Conservation (phyloP, 2,888 invertebrate genomes). For the Boloria euphrosyne region DNA sequence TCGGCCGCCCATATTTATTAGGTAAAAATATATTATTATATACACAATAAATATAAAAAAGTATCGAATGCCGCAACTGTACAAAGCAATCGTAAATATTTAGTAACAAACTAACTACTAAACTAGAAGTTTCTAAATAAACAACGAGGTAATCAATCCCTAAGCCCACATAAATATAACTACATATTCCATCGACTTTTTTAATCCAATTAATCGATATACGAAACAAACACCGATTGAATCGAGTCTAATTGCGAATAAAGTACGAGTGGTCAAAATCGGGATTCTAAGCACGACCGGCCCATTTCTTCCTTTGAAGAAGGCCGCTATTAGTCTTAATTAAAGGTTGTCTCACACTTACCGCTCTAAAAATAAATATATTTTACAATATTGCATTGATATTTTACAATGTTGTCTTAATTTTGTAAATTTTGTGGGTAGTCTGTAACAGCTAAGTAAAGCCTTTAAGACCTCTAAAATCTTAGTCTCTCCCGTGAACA, state of each 20-base stretch:
- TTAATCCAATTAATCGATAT: conserved; percentile 41
- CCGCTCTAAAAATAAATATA: conserved; percentile 6
- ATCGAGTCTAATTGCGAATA: conserved; percentile 43
- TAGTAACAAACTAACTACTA: too few species aligned
- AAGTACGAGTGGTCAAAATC: conserved; percentile 39
- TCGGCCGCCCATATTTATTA: too few species aligned
- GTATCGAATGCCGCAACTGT: too few species aligned
- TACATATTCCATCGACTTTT: conserved; percentile 18
- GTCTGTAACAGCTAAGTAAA: too few species aligned
- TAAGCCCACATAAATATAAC: conserved; percentile 2
- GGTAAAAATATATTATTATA: too few species aligned
- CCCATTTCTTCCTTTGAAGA: conserved; percentile 47
- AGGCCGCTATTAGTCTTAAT: conserved; percentile 71
- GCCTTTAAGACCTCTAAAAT: too few species aligned
- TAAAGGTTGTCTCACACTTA: conserved; percentile 47
- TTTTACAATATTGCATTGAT: not conserved
- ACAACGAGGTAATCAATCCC: not conserved
- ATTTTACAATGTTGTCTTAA: too few species aligned
- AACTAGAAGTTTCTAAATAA: not conserved
- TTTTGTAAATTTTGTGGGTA: too few species aligned
- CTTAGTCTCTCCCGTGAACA: too few species aligned
- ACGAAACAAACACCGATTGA: conserved; percentile 39
- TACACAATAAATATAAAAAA: too few species aligned
- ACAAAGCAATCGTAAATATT: too few species aligned
- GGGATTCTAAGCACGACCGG: conserved; percentile 34